phyloP scores from a whole-genome alignment of 1,140 invertebrate genomes.

The Caenorhabditis tropicalis region DNA sequence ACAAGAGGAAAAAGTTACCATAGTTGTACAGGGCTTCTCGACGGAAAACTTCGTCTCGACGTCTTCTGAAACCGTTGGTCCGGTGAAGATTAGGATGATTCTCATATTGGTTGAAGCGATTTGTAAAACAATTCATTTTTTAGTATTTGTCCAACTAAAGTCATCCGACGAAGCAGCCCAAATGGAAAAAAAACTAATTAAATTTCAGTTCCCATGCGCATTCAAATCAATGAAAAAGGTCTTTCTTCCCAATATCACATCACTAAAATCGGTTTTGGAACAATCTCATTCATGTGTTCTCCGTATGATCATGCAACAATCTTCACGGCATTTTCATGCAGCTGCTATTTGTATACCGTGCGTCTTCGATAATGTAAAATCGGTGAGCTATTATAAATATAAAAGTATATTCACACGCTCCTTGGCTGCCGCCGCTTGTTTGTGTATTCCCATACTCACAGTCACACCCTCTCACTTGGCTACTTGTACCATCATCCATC shows the following conservation, averaged over 20 bases:
- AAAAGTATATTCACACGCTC: slow-evolving; percentile 12
- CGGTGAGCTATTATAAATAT: slow-evolving; percentile 39
- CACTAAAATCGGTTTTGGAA: too few species aligned
- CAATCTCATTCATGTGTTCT: too few species aligned
- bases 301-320: background rate
- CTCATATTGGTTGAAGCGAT: background rate
- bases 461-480: background rate
- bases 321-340: slow-evolving; percentile 32
- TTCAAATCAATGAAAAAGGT: too few species aligned
- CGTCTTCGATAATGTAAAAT: slow-evolving; percentile 39
- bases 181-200: background rate
- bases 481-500: slow-evolving; percentile 6
- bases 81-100: background rate
- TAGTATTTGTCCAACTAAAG: too few species aligned
- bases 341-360: slow-evolving; percentile 24
- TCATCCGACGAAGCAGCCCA: too few species aligned
- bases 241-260: too few species aligned
- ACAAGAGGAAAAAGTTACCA: background rate
- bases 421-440: slow-evolving; percentile 13
- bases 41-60: background rate
- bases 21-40: background rate
- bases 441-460: background rate
- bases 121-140: background rate
- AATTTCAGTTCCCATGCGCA: too few species aligned
- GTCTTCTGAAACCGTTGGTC: slow-evolving; percentile 21